Conservation (phyloP, 2,113 vertebrate genomes). For the Phoxinus phoxinus region DNA sequence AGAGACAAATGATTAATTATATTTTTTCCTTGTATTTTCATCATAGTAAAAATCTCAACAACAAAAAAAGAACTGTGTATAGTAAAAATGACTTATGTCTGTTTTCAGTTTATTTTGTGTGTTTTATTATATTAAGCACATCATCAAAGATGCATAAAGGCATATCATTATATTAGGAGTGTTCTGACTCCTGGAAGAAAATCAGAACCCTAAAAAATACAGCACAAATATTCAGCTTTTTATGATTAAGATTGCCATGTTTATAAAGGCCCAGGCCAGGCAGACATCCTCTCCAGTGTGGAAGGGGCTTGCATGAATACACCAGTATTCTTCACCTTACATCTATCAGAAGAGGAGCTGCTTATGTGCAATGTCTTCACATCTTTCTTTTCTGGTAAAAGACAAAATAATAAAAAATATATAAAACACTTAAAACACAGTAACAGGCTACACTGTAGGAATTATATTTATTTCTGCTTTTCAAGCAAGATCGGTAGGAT, state of each 20-base stretch:
- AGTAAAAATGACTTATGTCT: neutral
- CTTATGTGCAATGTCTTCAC: conserved; percentile 49
- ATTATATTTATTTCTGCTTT: neutral
- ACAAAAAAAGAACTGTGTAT: neutral
- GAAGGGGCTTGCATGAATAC: neutral
- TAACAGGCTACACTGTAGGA: neutral
- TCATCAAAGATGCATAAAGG: neutral
- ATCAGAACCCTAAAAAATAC: neutral
- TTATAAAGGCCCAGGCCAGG: conserved; percentile 60
- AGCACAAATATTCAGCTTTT: neutral
- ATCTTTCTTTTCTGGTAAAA: conserved; percentile 36
- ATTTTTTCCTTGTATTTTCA: neutral
- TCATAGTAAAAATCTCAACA: no score
- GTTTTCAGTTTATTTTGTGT: neutral
- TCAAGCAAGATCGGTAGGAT: neutral
- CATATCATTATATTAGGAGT: neutral
- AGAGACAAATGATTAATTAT: neutral
- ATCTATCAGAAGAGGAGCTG: neutral
- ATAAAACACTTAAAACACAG: neutral
- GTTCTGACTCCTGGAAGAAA: neutral
- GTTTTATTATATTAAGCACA: conserved; percentile 23
- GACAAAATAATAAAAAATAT: no score
- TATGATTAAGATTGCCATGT: neutral
- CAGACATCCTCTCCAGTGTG: conserved; percentile 57
- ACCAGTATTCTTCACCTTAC: conserved; percentile 44